Evolutionary conservation across 2,888 invertebrate genomes (phyloP).

Genomic region (Lacanobia oleracea): DNA sequence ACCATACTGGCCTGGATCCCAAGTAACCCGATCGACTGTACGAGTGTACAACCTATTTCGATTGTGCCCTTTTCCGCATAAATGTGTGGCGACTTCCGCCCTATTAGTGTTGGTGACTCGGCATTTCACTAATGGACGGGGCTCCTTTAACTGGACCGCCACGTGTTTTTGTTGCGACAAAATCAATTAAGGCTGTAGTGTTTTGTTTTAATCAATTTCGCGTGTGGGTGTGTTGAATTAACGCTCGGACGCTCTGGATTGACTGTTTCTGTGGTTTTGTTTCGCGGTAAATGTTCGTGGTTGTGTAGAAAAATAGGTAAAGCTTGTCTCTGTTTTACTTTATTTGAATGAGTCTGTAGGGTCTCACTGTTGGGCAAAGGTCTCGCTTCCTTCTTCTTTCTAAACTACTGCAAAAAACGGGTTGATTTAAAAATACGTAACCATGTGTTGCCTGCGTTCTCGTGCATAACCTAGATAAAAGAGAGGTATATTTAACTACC

Average conservation of each 20-base stretch:
- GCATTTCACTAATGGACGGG: constrained; percentile 65
- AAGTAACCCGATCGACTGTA: neutral
- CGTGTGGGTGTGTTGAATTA: constrained; percentile 22
- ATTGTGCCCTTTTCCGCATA: constrained; percentile 74
- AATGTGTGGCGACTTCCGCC: constrained; percentile 63
- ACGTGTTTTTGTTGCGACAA: constrained; percentile 48
- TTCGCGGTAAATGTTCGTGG: neutral
- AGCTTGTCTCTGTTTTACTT: neutral
- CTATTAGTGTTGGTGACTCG: constrained; percentile 69
- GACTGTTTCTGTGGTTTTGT: constrained; percentile 27
- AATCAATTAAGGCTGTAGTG: constrained; percentile 47
- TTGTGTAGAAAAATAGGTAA: neutral
- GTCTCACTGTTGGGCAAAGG: no score
- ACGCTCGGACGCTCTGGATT: constrained; percentile 1
- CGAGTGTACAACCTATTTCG: constrained; percentile 70
- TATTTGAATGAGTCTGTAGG: neutral
- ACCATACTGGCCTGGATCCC: neutral
- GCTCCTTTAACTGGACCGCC: constrained; percentile 48
- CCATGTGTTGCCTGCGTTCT: no score
- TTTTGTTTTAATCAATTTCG: constrained; percentile 52
- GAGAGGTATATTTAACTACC: no score
- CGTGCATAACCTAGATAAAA: no score
- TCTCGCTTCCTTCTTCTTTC: no score
- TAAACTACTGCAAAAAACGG: no score
- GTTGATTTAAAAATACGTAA: no score